These are phyloP conservation scores for Lacerta viridis DNA, from an alignment of 2,797 vertebrate species.

Conservation along the genomic window DNA sequence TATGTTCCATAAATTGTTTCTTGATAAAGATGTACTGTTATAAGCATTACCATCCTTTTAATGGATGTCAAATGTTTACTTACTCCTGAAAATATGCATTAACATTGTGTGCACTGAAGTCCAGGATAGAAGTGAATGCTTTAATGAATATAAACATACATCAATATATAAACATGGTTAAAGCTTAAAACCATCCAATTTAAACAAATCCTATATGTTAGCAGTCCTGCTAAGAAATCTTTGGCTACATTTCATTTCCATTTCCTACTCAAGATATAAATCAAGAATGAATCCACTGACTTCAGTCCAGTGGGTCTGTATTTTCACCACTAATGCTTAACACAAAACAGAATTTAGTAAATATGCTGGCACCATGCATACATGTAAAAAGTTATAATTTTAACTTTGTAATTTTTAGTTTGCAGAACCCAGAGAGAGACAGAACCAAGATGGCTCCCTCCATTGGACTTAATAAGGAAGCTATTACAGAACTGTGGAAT, in stretches of 20 bases:
- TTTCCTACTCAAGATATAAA: conserved; percentile 24
- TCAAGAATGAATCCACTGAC: conserved; percentile 8
- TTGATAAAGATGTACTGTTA: conserved; percentile 66
- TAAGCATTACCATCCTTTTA: conserved; percentile 55
- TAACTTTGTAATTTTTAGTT: neutral
- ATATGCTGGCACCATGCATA: neutral
- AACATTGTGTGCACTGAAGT: conserved; percentile 66
- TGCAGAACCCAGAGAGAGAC: neutral
- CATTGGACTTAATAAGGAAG: neutral
- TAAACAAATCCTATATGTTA: conserved; percentile 69
- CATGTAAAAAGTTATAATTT: neutral
- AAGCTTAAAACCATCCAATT: conserved; percentile 67
- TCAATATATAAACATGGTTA: conserved; percentile 67
- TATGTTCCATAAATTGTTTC: conserved; percentile 62
- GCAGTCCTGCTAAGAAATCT: conserved; percentile 56
- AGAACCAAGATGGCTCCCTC: neutral
- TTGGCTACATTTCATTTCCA: conserved; percentile 35
- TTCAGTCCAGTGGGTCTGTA: conserved; percentile 17
- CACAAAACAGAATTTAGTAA: neutral
- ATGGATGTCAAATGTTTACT: conserved; percentile 66
- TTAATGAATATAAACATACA: conserved; percentile 73
- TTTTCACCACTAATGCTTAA: conserved; percentile 23
- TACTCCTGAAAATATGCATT: conserved; percentile 68
- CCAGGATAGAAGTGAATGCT: conserved; percentile 30
- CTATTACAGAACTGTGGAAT: neutral